phyloP scores from a whole-genome alignment of 1,140 invertebrate genomes.

The Aphidius gifuensis region DNA sequence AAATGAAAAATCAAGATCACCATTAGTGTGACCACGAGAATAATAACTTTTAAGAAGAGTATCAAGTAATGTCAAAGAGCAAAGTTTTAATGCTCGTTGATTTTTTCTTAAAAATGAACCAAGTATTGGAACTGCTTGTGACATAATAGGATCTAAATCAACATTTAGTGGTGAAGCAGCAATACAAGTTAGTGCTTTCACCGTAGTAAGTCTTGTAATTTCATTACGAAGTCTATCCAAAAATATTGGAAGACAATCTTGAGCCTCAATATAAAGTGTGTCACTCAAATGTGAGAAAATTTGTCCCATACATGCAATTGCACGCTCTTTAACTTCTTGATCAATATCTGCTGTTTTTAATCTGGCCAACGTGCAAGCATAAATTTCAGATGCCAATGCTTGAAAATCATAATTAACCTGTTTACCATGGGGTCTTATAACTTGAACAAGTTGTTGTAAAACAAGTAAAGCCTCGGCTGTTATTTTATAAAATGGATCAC shows the following conservation, averaged over 20 bases:
- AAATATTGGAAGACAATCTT: constrained; percentile 87
- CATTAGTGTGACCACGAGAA: constrained; percentile 60
- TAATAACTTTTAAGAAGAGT: constrained; percentile 86
- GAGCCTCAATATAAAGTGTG: constrained; percentile 68
- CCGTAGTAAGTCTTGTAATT: constrained; percentile 92
- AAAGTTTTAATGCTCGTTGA: constrained; percentile 90
- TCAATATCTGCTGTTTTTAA: constrained; percentile 95
- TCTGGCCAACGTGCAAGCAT: constrained; percentile 79
- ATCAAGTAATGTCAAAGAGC: constrained; percentile 86
- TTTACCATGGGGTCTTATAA: constrained; percentile 77
- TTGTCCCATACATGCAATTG: constrained; percentile 96
- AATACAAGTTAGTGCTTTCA: constrained; percentile 93
- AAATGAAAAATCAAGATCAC: constrained; percentile 57
- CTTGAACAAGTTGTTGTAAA: constrained; percentile 90
- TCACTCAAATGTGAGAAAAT: constrained; percentile 91
- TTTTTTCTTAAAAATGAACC: constrained; percentile 96
- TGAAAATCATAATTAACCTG: constrained; percentile 72
- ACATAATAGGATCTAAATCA: constrained; percentile 80
- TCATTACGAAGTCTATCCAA: constrained; percentile 93
- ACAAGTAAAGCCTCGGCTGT: constrained; percentile 92
- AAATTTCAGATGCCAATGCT: constrained; percentile 77
- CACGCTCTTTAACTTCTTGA: constrained; percentile 97
- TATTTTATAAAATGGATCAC: constrained; percentile 97
- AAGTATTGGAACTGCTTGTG: constrained; percentile 85
- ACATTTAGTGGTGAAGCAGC: constrained; percentile 86